Evolutionary conservation across 1,140 invertebrate species (phyloP).

Genomic region (Lethocerus indicus): DNA sequence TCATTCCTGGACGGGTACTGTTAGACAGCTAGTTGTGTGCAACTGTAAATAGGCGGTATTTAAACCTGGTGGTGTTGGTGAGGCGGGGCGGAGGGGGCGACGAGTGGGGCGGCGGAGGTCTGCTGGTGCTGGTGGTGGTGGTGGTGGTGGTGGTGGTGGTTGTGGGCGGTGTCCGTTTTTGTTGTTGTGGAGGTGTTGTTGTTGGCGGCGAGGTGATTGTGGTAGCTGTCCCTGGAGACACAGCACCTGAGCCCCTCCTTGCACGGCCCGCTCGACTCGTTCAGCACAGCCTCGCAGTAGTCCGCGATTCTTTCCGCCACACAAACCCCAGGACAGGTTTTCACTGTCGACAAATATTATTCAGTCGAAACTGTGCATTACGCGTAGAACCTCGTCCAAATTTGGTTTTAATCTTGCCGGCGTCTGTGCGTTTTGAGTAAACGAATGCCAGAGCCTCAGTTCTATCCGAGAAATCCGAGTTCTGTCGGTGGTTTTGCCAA

Average conservation of each 20-base stretch:
- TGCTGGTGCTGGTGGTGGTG: slow-evolving; percentile 9
- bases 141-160: slow-evolving; percentile 16
- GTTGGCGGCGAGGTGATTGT: slow-evolving; percentile 41
- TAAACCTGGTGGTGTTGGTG: no score
- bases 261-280: slow-evolving; percentile 34
- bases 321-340: slow-evolving; percentile 61
- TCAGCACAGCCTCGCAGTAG: slow-evolving; percentile 71
- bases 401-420: no score
- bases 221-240: slow-evolving; percentile 52
- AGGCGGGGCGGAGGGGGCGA: slow-evolving; percentile 18
- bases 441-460: no score
- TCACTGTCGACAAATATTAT: slow-evolving; percentile 27
- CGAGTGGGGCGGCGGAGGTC: slow-evolving; percentile 12
- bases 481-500: no score
- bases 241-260: slow-evolving; percentile 53
- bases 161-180: slow-evolving; percentile 8
- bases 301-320: slow-evolving; percentile 59
- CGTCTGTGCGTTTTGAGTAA: no score
- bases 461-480: no score
- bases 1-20: no score
- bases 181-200: slow-evolving; percentile 27
- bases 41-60: no score
- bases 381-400: no score
- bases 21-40: no score
- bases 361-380: no score